Percentiles rank a stretch among this genome's conserved stretches.
phyloP scores from a whole-genome alignment of 2,113 vertebrate genomes.

The Dryoscopus gambensis region DNA sequence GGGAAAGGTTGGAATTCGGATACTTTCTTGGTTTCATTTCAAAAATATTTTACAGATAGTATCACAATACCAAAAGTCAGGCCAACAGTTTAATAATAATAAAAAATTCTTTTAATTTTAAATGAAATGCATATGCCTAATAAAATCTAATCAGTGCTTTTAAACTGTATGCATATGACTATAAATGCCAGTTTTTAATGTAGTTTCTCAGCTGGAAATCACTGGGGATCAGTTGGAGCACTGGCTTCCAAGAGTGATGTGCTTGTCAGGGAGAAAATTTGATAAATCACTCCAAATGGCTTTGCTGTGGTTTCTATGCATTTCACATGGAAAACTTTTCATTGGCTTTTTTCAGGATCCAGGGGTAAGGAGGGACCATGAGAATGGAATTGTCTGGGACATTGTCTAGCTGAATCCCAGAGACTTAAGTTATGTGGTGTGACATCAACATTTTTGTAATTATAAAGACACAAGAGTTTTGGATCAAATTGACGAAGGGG shows the following conservation, averaged over 20 bases:
- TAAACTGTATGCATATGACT: conserved; percentile 31
- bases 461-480: background rate
- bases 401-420: conserved; percentile 31
- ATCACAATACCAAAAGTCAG: background rate
- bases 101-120: conserved; percentile 8
- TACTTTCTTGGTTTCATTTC: background rate
- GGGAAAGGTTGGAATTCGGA: background rate
- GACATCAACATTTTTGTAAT: background rate
- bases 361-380: conserved; percentile 47
- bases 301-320: conserved; percentile 65
- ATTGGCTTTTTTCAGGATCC: conserved; percentile 42
- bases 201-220: conserved; percentile 27
- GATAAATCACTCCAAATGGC: conserved; percentile 43
- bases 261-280: conserved; percentile 42
- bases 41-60: conserved; percentile 18
- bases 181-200: conserved; percentile 9
- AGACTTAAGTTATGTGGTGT: conserved; percentile 30
- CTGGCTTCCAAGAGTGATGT: conserved; percentile 32
- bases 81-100: conserved; percentile 11
- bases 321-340: conserved; percentile 52
- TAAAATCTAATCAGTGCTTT: conserved; percentile 38
- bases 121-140: conserved; percentile 34
- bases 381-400: conserved; percentile 64
- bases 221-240: background rate
- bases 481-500: background rate